Evolutionary conservation across 2,113 vertebrate genomes (phyloP).

Genomic region (Sturnira hondurensis): DNA sequence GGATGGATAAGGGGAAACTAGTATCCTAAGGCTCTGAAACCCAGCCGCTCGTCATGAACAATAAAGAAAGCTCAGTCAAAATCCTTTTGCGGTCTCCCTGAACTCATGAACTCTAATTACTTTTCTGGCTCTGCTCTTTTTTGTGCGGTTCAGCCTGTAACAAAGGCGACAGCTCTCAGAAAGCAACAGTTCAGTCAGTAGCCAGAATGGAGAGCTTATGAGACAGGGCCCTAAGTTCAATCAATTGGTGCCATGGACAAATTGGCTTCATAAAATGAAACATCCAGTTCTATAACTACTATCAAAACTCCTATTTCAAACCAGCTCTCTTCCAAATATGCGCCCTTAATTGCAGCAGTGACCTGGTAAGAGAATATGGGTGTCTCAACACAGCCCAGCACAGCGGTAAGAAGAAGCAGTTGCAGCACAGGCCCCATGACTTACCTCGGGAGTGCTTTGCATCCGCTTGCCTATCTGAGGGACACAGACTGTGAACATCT

Average conservation of each 20-base stretch:
- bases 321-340: not conserved
- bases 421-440: not conserved
- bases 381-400: not conserved
- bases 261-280: not conserved
- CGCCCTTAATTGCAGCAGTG: not conserved
- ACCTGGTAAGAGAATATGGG: not conserved
- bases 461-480: not conserved
- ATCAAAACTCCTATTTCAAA: not conserved
- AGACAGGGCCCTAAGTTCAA: not conserved
- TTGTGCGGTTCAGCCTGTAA: not conserved
- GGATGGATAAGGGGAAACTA: not conserved
- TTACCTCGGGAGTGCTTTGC: not conserved
- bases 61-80: slow-evolving; percentile 6
- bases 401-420: not conserved
- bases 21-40: not conserved
- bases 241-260: not conserved
- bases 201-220: not conserved
- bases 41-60: not conserved
- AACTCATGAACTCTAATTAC: slow-evolving; percentile 5
- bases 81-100: not conserved
- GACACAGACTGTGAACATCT: not conserved
- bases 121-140: not conserved
- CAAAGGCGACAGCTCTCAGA: not conserved
- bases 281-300: not conserved
- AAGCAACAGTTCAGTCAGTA: slow-evolving; percentile 18